Base-by-base conservation (phyloP, 2,888 invertebrate genomes). In the Drosophila pullipes region DNA sequence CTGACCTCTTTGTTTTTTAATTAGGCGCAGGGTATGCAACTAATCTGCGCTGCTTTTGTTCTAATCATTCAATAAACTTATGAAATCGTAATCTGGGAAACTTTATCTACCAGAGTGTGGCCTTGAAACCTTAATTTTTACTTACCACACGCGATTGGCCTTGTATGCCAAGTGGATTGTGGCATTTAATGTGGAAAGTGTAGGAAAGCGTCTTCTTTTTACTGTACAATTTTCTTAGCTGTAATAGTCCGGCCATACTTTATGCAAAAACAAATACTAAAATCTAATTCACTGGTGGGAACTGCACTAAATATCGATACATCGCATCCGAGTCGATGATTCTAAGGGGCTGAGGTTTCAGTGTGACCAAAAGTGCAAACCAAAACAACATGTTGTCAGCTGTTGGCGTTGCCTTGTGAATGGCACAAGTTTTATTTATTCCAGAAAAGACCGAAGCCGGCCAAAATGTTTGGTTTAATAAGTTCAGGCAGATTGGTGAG, bases 401-500 rank as follows among this genome's bases (percentile, higher is more conserved):
- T 54, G 60, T 53, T 28, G 1, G 28, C 73, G 78, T 7, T 53
- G 11, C 30, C 16, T 4, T 50, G 71, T 18, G 83, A 80, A 59
- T 81, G 78, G 2, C 68, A 61, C 2, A 3, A 28, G 31, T 18
- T 65, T 58, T 82, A 70, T 85, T 77, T 78, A 69, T 82, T 82
- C 88, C 87, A 71, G 89, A 84, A 86, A 57, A 69, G 58, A 78
- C 85, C 44, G 58, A 60, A 13, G 53, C 69, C 73, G 81, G 64
- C 16, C 30, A 74, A 52, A 78, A 96, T 97, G 95, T 96, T 97
- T 93, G 97, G 97, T 33, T 94, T 97, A 78, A 96, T 97, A 78
- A 97, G 97, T 33, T 96, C 97, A 25, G 97, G 97, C 67, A 95
- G 97, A 91, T 93, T 97, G 94, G 97, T 97, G 94, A 95, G 95